phyloP scores from a whole-genome alignment of 2,797 vertebrate species.

The Lates japonicus region DNA sequence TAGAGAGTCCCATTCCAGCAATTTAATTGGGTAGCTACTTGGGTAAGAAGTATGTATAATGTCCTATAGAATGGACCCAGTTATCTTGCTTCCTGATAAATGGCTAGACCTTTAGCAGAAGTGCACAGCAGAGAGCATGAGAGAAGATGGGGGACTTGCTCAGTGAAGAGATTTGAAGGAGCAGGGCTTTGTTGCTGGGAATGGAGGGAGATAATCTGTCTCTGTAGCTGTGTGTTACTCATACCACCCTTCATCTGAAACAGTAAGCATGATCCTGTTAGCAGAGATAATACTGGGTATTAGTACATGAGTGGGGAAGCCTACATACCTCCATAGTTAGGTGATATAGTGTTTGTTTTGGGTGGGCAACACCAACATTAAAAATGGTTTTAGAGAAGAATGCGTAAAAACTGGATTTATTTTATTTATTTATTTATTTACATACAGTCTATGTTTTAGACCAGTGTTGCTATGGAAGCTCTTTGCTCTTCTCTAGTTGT shows the following conservation, averaged over 20 bases:
- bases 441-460: conserved; percentile 9
- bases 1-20: conserved; percentile 28
- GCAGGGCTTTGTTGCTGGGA: conserved; percentile 57
- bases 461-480: conserved; percentile 60
- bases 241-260: conserved; percentile 69
- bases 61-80: conserved; percentile 38
- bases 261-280: conserved; percentile 76
- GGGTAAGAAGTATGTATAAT: conserved; percentile 46
- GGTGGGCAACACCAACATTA: conserved; percentile 37
- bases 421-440: too few relatives aligned
- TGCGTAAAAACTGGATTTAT: conserved; percentile 11
- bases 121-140: conserved; percentile 44
- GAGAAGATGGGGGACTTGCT: conserved; percentile 58
- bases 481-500: conserved; percentile 60
- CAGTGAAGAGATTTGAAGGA: conserved; percentile 66
- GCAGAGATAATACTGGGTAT: conserved; percentile 69
- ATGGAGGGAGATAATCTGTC: conserved; percentile 70
- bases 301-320: conserved; percentile 53
- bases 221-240: conserved; percentile 71
- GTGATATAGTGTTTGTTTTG: conserved; percentile 55
- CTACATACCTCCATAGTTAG: conserved; percentile 31
- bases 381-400: conserved; percentile 20
- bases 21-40: conserved; percentile 53
- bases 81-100: conserved; percentile 65
- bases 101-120: conserved; percentile 62